These are phyloP conservation scores for Drosophila nr. fundita DNA, from an alignment of 2,888 invertebrate genomes.

Conservation along the genomic window DNA sequence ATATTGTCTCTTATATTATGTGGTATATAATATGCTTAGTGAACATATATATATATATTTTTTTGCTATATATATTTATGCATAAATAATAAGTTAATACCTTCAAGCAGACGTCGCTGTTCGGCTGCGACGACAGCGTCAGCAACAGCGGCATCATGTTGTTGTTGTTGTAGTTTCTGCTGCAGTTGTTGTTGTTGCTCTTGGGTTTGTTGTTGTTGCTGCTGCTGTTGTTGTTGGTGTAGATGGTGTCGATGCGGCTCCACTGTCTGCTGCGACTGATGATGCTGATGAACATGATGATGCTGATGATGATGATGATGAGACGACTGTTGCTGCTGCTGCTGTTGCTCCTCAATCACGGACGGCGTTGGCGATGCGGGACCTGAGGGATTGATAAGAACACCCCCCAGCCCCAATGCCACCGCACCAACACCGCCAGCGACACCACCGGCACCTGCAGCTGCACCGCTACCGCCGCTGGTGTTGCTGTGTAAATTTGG, in stretches of 20 bases:
- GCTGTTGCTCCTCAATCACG: conserved; percentile 71
- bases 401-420: conserved; percentile 41
- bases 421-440: conserved; percentile 44
- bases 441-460: conserved; percentile 28
- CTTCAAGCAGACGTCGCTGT: conserved; percentile 85
- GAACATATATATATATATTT: conserved; percentile 46
- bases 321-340: conserved; percentile 13
- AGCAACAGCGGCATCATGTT: conserved; percentile 73
- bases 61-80: conserved; percentile 51
- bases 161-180: conserved; percentile 68
- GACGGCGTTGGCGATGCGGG: conserved; percentile 83
- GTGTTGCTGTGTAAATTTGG: conserved; percentile 71
- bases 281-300: conserved; percentile 65
- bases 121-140: conserved; percentile 82
- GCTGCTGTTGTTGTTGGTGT: conserved; percentile 58
- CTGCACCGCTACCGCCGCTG: conserved; percentile 38
- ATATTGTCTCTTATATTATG: conserved; percentile 40
- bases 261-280: conserved; percentile 57
- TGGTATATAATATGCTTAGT: conserved; percentile 47
- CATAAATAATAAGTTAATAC: conserved; percentile 82
- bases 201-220: conserved; percentile 60
- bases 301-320: conserved; percentile 62
- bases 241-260: conserved; percentile 61
- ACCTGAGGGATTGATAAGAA: conserved; percentile 70
- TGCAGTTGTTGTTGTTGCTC: conserved; percentile 66